phyloP scores from a whole-genome alignment of 2,797 vertebrate genomes.

The Takifugu ocellatus region DNA sequence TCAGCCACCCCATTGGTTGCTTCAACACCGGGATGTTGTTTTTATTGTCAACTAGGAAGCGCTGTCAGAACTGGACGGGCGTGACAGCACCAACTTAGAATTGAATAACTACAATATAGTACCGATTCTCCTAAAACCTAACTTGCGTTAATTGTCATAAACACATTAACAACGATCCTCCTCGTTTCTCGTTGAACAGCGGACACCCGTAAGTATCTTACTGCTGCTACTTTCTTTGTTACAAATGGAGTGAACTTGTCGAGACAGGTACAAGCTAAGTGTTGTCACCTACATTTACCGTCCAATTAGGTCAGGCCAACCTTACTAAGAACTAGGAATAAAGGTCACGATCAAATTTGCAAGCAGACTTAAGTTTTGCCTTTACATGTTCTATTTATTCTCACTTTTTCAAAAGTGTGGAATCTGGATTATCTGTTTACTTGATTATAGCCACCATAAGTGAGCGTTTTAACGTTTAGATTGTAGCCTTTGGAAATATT shows the following conservation, averaged over 20 bases:
- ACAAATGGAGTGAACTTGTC: constrained; percentile 47
- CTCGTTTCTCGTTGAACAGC: neutral
- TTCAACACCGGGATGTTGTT: constrained; percentile 58
- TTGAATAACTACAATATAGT: neutral
- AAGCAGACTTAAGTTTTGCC: neutral
- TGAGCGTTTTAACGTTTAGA: neutral
- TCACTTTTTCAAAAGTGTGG: neutral
- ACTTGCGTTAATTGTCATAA: neutral
- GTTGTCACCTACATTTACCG: constrained; percentile 1
- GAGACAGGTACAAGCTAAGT: constrained; percentile 9
- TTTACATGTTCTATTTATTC: neutral
- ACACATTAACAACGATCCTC: neutral
- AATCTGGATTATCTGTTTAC: no score
- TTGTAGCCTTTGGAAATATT: no score
- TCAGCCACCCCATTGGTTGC: constrained; percentile 55
- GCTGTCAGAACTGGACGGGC: constrained; percentile 32
- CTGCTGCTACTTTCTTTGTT: constrained; percentile 53
- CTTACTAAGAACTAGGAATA: neutral
- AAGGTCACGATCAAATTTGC: neutral
- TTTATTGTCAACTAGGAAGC: constrained; percentile 66
- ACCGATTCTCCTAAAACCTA: no score
- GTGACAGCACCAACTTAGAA: neutral
- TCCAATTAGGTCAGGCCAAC: no score
- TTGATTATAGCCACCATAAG: no score
- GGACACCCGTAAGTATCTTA: constrained; percentile 34